Base-by-base conservation (phyloP, 2,113 vertebrate species). In the Bufo gargarizans region DNA sequence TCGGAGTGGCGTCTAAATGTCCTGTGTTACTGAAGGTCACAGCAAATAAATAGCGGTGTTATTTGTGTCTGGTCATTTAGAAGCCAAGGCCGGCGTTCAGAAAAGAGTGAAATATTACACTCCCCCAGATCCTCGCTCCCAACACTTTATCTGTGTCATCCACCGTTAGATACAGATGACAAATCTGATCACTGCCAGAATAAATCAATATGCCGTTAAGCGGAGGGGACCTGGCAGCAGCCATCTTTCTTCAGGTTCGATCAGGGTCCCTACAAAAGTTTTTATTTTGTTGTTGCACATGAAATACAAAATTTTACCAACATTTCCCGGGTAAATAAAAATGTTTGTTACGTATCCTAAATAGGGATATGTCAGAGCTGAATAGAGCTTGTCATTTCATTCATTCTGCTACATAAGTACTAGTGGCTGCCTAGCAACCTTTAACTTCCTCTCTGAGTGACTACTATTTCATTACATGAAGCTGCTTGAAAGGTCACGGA, bases 131-230 rank as follows among this genome's bases (percentile, higher is more conserved):
- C 19, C 12, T 56, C 49, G 55, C 72, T 50, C 17, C 72, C 72
- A 76, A 76, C 72, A 47, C 72, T 50, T 76, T 76, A 76, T 76
- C 72, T 76, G 72, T 76, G 72, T 76, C 72, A 76, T 76, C 72
- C 72, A 76, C 72, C 50, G 72, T 76, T 76, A 76, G 72, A 76
- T 76, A 81, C 78, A 33, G 78, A 33, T 81, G 78, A 81, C 78
- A 81, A 43, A 81, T 81, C 56, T 45, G 43, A 61, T 81, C 78
- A 81, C 11, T 17, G 78, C n/a, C 55, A 12, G 56, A 81, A 81
- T 81, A 81, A 81, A 81, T 81, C 78, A 81, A 59, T 81, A 45
- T 19, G 14, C 58, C 17, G 78, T 43, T 80, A 80, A 58, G n/a
- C 55, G 22, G 77, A 33, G 55, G 56, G 13, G n/a, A 58, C 53